phyloP scores from a whole-genome alignment of 2,113 vertebrate genomes.

The Bos javanicus region DNA sequence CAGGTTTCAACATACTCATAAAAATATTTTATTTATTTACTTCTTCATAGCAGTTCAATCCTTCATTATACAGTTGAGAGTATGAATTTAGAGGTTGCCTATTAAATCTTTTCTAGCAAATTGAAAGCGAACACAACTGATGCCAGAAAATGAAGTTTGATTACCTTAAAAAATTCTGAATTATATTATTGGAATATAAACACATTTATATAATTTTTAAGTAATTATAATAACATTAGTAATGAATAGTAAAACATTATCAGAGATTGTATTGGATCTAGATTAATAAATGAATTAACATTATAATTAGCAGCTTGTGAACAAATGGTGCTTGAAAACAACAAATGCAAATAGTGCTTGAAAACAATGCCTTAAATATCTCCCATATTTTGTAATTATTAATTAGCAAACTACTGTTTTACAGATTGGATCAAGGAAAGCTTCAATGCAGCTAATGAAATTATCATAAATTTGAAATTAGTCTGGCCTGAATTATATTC shows the following conservation, averaged over 20 bases:
- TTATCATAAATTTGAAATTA: constrained; percentile 58
- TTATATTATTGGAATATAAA: constrained; percentile 21
- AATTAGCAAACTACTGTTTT: constrained; percentile 43
- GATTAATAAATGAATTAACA: constrained; percentile 45
- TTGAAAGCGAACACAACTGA: neutral
- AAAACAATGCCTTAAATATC: constrained; percentile 35
- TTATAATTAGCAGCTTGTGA: constrained; percentile 35
- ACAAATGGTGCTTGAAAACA: constrained; percentile 34
- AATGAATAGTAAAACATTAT: constrained; percentile 7
- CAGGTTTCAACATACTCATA: neutral
- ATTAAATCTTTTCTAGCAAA: constrained; percentile 42
- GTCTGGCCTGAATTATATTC: neutral
- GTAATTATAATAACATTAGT: constrained; percentile 14
- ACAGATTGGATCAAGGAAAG: constrained; percentile 18
- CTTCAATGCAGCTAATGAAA: constrained; percentile 37
- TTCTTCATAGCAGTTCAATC: neutral
- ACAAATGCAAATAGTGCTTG: constrained; percentile 35
- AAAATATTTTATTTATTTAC: constrained; percentile 5
- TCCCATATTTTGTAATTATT: constrained; percentile 41
- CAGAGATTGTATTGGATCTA: neutral
- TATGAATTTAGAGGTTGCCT: constrained; percentile 7
- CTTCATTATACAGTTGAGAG: neutral
- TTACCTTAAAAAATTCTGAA: constrained; percentile 36
- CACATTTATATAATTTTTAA: constrained; percentile 41
- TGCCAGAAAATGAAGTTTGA: neutral